Evolutionary conservation across 2,888 invertebrate genomes (phyloP).

Genomic region (Baccha elongata): DNA sequence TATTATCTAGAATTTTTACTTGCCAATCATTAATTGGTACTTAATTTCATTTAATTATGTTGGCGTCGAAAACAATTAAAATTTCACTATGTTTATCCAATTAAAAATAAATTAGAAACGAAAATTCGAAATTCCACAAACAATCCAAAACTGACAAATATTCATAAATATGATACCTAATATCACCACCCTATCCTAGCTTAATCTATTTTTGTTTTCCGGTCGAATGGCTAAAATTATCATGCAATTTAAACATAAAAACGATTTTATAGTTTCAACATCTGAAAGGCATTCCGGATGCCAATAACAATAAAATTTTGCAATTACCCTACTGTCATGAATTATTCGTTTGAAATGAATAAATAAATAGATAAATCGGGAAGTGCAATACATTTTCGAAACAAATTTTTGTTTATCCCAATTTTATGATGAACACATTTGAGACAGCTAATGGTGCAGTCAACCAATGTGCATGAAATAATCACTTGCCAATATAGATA

Average conservation of each 20-base stretch:
- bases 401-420: background rate
- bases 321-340: slow-evolving; percentile 52
- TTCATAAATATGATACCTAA: background rate
- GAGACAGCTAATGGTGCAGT: slow-evolving; percentile 35
- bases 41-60: no score
- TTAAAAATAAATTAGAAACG: background rate
- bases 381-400: slow-evolving; percentile 16
- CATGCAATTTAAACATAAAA: background rate
- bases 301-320: slow-evolving; percentile 35
- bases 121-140: background rate
- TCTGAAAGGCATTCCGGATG: background rate
- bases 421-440: background rate
- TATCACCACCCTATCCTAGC: background rate
- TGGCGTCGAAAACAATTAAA: no score
- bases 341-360: slow-evolving; percentile 41
- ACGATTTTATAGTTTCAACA: slow-evolving; percentile 23
- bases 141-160: background rate
- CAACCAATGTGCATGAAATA: slow-evolving; percentile 55
- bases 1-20: no score
- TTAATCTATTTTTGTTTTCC: background rate
- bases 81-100: no score
- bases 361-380: slow-evolving; percentile 50
- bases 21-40: no score
- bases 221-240: no score
- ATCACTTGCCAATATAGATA: slow-evolving; percentile 54